A percentile compares a stretch with the other conserved stretches of the same genome.
Evolutionary conservation across 2,113 vertebrate species (phyloP).

Genomic region (Saimiri boliviensis): DNA sequence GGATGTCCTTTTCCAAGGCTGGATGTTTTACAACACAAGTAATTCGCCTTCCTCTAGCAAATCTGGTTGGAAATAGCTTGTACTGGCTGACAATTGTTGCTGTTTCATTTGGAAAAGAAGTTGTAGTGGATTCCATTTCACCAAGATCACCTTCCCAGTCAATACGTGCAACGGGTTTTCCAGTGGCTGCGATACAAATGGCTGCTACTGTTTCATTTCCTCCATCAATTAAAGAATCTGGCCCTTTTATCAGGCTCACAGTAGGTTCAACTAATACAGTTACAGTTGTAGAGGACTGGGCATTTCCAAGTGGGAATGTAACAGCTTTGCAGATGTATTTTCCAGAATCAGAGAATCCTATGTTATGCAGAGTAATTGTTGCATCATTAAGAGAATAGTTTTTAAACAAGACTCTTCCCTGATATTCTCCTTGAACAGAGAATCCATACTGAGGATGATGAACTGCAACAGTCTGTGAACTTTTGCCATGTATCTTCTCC

Average conservation of each 20-base stretch:
- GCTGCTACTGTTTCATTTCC: slow-evolving; percentile 92
- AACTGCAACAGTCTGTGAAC: slow-evolving; percentile 92
- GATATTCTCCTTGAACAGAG: slow-evolving; percentile 90
- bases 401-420: slow-evolving; percentile 91
- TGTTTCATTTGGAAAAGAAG: slow-evolving; percentile 90
- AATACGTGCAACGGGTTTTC: slow-evolving; percentile 93
- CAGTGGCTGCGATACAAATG: slow-evolving; percentile 93
- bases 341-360: slow-evolving; percentile 93
- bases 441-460: slow-evolving; percentile 94
- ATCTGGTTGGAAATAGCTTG: slow-evolving; percentile 89
- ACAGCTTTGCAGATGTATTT: slow-evolving; percentile 95
- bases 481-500: slow-evolving; percentile 91
- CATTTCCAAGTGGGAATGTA: slow-evolving; percentile 96
- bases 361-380: slow-evolving; percentile 91
- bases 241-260: slow-evolving; percentile 91
- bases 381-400: slow-evolving; percentile 92
- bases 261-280: slow-evolving; percentile 96
- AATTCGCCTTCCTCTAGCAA: slow-evolving; percentile 91
- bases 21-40: slow-evolving; percentile 96
- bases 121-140: slow-evolving; percentile 84
- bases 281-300: slow-evolving; percentile 90
- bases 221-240: slow-evolving; percentile 90
- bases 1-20: slow-evolving; percentile 91
- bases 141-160: slow-evolving; percentile 94
- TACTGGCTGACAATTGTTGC: slow-evolving; percentile 89